These are phyloP conservation scores for Radopholus similis DNA, from an alignment of 1,140 invertebrate genomes.

Conservation along the genomic window DNA sequence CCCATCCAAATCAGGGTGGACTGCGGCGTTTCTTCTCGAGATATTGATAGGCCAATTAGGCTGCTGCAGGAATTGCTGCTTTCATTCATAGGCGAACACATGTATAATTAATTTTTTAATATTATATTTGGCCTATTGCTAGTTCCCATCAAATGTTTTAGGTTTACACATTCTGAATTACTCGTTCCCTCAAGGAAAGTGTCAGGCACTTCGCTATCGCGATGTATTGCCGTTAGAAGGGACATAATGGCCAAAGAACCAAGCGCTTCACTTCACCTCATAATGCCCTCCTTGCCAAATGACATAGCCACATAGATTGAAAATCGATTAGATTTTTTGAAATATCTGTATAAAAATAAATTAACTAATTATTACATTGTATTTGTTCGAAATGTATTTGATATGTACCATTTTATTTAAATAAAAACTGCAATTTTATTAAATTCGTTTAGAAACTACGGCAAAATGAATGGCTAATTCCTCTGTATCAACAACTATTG, in stretches of 20 bases:
- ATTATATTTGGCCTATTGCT: slow-evolving; percentile 7
- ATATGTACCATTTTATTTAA: too few species aligned
- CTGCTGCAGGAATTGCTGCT: slow-evolving; percentile 27
- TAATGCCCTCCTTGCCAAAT: too few species aligned
- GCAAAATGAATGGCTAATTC: background rate
- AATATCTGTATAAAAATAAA: too few species aligned
- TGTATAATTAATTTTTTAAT: slow-evolving; percentile 1
- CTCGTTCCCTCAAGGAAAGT: background rate
- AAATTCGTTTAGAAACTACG: background rate
- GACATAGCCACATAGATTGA: too few species aligned
- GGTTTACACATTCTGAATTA: background rate
- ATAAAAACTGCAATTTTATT: too few species aligned
- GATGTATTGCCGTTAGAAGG: too few species aligned
- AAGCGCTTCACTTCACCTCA: too few species aligned
- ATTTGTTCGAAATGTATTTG: too few species aligned
- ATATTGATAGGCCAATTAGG: slow-evolving; percentile 25
- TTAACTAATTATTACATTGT: too few species aligned
- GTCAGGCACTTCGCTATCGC: slow-evolving; percentile 5
- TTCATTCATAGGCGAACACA: slow-evolving; percentile 25
- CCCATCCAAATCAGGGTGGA: slow-evolving; percentile 45
- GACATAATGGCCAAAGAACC: too few species aligned
- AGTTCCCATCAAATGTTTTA: background rate
- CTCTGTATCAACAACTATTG: too few species aligned
- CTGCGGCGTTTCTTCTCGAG: slow-evolving; percentile 29
- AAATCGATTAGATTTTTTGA: too few species aligned